Conservation (phyloP, 2,888 invertebrate species). For the Pteria penguin region DNA sequence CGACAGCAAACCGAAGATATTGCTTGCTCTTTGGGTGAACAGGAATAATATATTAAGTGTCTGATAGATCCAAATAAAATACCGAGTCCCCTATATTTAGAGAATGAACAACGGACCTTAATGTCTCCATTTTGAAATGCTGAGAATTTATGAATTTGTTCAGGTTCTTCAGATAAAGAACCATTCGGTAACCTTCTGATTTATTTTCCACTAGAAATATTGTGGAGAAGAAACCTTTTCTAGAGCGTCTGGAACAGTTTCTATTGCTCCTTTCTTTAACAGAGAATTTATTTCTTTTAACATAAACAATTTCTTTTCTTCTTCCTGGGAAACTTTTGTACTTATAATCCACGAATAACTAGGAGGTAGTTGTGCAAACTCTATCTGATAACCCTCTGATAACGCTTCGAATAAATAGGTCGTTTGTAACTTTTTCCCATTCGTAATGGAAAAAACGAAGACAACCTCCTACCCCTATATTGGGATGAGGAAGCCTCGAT, state of each 20-base stretch:
- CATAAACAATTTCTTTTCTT: background rate
- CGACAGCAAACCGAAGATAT: background rate
- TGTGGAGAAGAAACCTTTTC: background rate
- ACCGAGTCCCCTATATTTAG: slow-evolving; percentile 10
- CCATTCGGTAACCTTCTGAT: background rate
- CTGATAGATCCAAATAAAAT: background rate
- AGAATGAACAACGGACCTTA: slow-evolving; percentile 10
- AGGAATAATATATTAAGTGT: background rate
- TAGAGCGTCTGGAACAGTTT: slow-evolving; percentile 11
- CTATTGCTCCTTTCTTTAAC: background rate
- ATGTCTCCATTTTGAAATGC: slow-evolving; percentile 17
- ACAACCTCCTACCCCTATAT: background rate
- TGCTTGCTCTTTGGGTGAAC: background rate
- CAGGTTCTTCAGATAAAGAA: slow-evolving; percentile 1
- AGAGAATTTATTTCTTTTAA: slow-evolving; percentile 4
- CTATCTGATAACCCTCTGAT: slow-evolving; percentile 6
- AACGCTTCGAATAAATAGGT: background rate
- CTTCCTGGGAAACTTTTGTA: background rate
- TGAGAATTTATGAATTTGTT: slow-evolving; percentile 13
- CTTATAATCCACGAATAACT: background rate
- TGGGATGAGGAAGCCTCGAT: background rate
- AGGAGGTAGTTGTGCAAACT: slow-evolving; percentile 2
- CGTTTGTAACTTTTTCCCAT: background rate
- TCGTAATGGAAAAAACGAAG: background rate
- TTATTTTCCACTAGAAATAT: slow-evolving; percentile 1